Evolutionary conservation across 2,113 vertebrate species (phyloP).

Genomic region (Numida meleagris): DNA sequence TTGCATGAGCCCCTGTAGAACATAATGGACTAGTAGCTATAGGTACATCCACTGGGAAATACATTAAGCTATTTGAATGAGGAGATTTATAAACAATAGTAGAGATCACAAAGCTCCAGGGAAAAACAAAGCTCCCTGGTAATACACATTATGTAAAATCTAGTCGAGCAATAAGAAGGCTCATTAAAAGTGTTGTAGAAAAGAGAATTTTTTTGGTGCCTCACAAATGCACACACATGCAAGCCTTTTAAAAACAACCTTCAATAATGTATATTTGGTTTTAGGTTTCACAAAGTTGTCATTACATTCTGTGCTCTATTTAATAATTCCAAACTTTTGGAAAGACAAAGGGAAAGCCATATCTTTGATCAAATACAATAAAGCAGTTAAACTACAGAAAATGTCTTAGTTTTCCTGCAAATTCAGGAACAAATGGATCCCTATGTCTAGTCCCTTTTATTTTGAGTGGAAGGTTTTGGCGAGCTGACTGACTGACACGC

Average conservation of each 20-base stretch:
- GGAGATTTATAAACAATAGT: not conserved
- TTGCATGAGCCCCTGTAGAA: not conserved
- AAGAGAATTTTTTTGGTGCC: not conserved
- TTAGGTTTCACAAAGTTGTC: not conserved
- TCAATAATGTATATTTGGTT: not conserved
- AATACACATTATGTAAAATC: not conserved
- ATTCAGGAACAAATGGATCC: not conserved
- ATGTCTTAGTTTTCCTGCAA: not conserved
- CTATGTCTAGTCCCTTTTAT: not conserved
- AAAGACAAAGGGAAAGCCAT: not conserved
- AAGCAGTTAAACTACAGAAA: not conserved
- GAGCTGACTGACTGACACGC: not conserved
- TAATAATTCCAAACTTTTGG: not conserved
- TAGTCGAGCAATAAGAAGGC: not conserved
- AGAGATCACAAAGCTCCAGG: not conserved
- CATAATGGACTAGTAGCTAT: not conserved
- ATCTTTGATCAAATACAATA: not conserved
- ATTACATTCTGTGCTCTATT: not conserved
- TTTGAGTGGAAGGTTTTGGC: not conserved
- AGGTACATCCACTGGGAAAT: not conserved
- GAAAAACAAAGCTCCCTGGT: not conserved
- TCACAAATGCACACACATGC: not conserved
- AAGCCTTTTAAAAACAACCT: not conserved
- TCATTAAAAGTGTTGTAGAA: not conserved
- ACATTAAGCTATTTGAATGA: not conserved